Conservation (phyloP, 2,113 vertebrate genomes). For the Takifugu bimaculatus region DNA sequence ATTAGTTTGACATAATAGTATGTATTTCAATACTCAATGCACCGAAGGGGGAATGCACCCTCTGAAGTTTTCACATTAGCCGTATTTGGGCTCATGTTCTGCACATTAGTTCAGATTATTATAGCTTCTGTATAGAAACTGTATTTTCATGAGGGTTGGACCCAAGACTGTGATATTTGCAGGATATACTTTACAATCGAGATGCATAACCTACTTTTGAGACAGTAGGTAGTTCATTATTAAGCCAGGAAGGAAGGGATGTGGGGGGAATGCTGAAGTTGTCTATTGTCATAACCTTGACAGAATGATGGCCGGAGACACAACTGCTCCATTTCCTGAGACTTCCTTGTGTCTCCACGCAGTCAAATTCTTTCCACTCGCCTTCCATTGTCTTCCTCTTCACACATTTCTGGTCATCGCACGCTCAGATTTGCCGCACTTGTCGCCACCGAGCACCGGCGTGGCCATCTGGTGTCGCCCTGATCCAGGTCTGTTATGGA, state of each 20-base stretch:
- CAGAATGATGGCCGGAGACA: constrained; percentile 30
- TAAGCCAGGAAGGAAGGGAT: constrained; percentile 9
- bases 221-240: background rate
- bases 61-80: no score
- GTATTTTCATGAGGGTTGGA: background rate
- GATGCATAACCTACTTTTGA: background rate
- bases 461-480: constrained; percentile 25
- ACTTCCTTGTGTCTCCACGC: constrained; percentile 2
- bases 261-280: constrained; percentile 8
- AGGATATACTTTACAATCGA: background rate
- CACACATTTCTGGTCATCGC: constrained; percentile 8
- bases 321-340: constrained; percentile 5
- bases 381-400: background rate
- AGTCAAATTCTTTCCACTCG: constrained; percentile 35
- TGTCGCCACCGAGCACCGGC: constrained; percentile 5
- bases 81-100: no score
- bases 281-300: constrained; percentile 20
- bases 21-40: no score
- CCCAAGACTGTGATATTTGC: background rate
- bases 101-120: no score
- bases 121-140: no score
- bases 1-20: no score
- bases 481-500: constrained; percentile 25
- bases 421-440: constrained; percentile 1
- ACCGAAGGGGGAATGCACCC: no score